A percentile compares a stretch with the other conserved stretches of the same genome.
phyloP scores from a whole-genome alignment of 2,113 vertebrate species.

The Mugil cephalus region DNA sequence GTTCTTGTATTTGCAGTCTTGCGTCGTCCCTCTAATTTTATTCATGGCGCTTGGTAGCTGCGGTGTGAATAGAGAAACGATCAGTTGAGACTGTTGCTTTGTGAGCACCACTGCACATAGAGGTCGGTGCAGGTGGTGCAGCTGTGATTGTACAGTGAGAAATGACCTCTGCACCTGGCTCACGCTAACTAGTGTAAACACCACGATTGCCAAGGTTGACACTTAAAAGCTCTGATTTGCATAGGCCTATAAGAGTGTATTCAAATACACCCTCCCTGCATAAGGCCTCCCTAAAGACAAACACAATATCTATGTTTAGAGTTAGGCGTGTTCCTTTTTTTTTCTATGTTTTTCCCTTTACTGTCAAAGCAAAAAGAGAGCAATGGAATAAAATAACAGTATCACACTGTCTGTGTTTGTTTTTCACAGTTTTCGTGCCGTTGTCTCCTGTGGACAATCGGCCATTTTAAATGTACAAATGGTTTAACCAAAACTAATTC shows the following conservation, averaged over 20 bases:
- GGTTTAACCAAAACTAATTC: too few relatives aligned
- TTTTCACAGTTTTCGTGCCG: too few relatives aligned
- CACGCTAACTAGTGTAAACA: conserved; percentile 62
- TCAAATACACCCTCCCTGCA: conserved; percentile 56
- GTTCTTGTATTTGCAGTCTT: conserved; percentile 42
- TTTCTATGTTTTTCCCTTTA: conserved; percentile 1
- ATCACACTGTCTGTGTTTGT: too few relatives aligned
- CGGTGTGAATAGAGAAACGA: conserved; percentile 1
- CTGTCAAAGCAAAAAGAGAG: not conserved
- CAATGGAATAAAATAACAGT: too few relatives aligned
- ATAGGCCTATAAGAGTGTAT: conserved; percentile 61
- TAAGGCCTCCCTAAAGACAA: conserved; percentile 21
- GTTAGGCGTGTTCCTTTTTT: not conserved
- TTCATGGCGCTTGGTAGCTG: not conserved
- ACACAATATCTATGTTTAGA: conserved; percentile 51
- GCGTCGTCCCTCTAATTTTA: not conserved
- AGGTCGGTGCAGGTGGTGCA: conserved; percentile 39
- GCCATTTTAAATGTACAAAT: too few relatives aligned
- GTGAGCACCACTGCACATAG: not conserved
- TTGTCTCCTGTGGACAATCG: too few relatives aligned
- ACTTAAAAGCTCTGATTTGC: conserved; percentile 72
- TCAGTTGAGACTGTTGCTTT: conserved; percentile 31
- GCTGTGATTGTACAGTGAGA: conserved; percentile 54
- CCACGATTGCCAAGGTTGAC: conserved; percentile 60
- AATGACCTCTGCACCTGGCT: conserved; percentile 69